These are phyloP conservation scores for Dinomys branickii DNA, from an alignment of 2,113 vertebrate species.

Conservation along the genomic window DNA sequence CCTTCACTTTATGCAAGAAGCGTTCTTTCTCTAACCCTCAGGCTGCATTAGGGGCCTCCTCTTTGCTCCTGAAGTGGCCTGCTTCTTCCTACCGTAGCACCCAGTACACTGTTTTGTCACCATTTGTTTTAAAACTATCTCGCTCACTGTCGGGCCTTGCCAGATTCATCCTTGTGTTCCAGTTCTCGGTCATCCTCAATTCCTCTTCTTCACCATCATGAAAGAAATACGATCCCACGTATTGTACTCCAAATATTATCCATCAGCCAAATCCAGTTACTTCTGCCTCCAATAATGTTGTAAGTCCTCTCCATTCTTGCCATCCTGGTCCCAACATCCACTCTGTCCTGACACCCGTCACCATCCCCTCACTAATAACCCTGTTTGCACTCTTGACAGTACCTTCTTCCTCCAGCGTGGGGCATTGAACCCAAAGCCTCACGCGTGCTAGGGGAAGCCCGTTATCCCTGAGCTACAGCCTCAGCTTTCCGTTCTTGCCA, in stretches of 20 bases:
- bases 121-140: background rate
- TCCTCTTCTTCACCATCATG: background rate
- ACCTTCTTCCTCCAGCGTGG: background rate
- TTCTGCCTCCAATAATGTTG: background rate
- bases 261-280: background rate
- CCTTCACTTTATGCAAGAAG: background rate
- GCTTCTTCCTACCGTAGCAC: background rate
- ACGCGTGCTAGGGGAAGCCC: background rate
- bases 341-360: slow-evolving; percentile 11
- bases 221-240: background rate
- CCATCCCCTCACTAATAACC: background rate
- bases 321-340: background rate
- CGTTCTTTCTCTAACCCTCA: background rate
- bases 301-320: slow-evolving; percentile 4
- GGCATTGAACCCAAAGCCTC: background rate
- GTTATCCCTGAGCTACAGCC: background rate
- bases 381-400: background rate
- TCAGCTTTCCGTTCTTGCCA: background rate
- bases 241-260: background rate
- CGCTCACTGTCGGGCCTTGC: background rate
- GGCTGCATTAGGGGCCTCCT: background rate
- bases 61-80: background rate
- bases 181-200: slow-evolving; percentile 20
- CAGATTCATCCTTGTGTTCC: background rate
- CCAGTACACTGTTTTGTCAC: background rate